Base-by-base conservation (phyloP, 2,888 invertebrate species). In the Silvanus unidentatus region DNA sequence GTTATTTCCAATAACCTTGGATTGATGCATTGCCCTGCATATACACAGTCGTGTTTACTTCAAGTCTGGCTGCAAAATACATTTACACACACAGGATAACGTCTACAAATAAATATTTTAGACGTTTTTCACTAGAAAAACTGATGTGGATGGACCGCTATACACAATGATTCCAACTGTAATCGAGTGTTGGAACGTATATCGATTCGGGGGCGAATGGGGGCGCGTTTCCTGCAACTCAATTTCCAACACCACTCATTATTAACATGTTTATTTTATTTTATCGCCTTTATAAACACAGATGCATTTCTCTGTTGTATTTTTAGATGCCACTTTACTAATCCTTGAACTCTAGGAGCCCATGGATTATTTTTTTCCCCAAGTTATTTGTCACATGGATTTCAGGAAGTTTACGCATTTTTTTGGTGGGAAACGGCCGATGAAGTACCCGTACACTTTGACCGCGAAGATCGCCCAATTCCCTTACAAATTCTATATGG, bases 401-500 rank as follows among this genome's bases (percentile, higher is more conserved):
- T n/a, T n/a, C n/a, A n/a, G n/a, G n/a, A n/a, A n/a, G n/a, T n/a
- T n/a, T n/a, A n/a, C n/a, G n/a, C n/a, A n/a, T n/a, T n/a, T n/a
- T n/a, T n/a, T n/a, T n/a, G n/a, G n/a, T n/a, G n/a, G n/a, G n/a
- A n/a, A n/a, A n/a, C n/a, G n/a, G n/a, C 71, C 71, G 15, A 79
- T 81, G 81, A 78, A 75, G 59, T 82, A 66, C 61, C 81, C 82
- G 0, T 81, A 81, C 58, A 80, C 81, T 0, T 51, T 72, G 1
- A 46, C 73, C 1, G 78, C 79, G 1, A 78, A 80, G 64, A 1
- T 81, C 1, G 73, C 65, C 1, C 76, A 76, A 55, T 81, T 81
- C 55, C 82, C 82, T 1, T 76, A 57, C 44, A 72, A 65, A 47
- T 69, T 62, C 58, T 73, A 78, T 57, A 71, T 58, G 42, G 64